Conservation (phyloP, 2,113 vertebrate genomes). For the Hippolais icterina region DNA sequence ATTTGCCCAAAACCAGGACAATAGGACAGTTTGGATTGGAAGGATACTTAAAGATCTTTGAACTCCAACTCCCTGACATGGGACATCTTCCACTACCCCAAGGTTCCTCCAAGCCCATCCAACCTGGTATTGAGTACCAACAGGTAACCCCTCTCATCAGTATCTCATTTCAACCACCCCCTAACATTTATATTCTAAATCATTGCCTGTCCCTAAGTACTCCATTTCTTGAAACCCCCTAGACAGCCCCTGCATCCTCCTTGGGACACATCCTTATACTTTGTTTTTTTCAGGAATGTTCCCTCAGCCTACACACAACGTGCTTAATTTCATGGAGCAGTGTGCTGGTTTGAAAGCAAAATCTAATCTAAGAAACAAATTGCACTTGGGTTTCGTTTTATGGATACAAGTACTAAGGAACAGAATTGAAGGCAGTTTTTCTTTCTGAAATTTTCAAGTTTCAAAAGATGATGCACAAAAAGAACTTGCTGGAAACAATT, state of each 20-base stretch:
- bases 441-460: background rate
- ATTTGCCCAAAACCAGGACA: too few relatives aligned
- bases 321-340: conserved; percentile 51
- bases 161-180: background rate
- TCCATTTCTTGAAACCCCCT: background rate
- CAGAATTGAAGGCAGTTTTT: conserved; percentile 1
- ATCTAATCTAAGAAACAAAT: conserved; percentile 28
- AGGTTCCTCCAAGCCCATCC: background rate
- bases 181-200: background rate
- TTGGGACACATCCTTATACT: background rate
- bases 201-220: background rate
- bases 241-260: background rate
- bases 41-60: background rate
- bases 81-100: background rate
- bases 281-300: background rate
- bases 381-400: background rate
- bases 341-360: too few relatives aligned
- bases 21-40: background rate
- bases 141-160: background rate
- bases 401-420: background rate
- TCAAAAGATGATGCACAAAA: background rate
- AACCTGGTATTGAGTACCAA: background rate
- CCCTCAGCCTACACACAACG: background rate
- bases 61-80: background rate
- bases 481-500: background rate